phyloP scores from a whole-genome alignment of 2,797 vertebrate genomes.

The Phataginus tricuspis region DNA sequence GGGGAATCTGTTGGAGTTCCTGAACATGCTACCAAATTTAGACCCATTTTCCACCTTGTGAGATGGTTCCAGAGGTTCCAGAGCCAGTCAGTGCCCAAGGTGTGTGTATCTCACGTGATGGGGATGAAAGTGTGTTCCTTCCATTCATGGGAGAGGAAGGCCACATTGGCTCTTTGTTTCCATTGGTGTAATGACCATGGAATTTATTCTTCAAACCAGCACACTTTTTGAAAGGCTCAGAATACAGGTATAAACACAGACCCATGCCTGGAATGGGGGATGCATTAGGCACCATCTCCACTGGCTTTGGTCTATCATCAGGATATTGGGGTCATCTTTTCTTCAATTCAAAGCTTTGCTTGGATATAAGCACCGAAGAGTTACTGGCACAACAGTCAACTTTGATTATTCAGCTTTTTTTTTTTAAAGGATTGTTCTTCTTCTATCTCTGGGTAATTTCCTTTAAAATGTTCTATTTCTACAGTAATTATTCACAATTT shows the following conservation, averaged over 20 bases:
- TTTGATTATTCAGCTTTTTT: background rate
- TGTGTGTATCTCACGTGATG: background rate
- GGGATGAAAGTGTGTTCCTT: background rate
- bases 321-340: background rate
- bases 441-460: slow-evolving; percentile 74
- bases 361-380: background rate
- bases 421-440: slow-evolving; percentile 53
- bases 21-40: background rate
- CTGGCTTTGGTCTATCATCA: background rate
- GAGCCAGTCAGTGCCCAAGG: background rate
- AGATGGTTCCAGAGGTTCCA: background rate
- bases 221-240: background rate
- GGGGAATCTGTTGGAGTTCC: background rate
- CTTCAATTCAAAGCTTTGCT: background rate
- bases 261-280: background rate
- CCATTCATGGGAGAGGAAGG: background rate
- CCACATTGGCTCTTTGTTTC: background rate
- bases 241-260: background rate
- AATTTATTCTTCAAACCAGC: background rate
- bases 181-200: background rate
- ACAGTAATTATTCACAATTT: slow-evolving; percentile 77
- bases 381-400: background rate
- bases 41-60: background rate
- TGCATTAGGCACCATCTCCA: too few relatives aligned
- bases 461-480: slow-evolving; percentile 77